A percentile compares a stretch with the other conserved stretches of the same genome.
These are phyloP conservation scores for Phyllopteryx taeniolatus DNA, from an alignment of 2,113 vertebrate species.

Conservation along the genomic window DNA sequence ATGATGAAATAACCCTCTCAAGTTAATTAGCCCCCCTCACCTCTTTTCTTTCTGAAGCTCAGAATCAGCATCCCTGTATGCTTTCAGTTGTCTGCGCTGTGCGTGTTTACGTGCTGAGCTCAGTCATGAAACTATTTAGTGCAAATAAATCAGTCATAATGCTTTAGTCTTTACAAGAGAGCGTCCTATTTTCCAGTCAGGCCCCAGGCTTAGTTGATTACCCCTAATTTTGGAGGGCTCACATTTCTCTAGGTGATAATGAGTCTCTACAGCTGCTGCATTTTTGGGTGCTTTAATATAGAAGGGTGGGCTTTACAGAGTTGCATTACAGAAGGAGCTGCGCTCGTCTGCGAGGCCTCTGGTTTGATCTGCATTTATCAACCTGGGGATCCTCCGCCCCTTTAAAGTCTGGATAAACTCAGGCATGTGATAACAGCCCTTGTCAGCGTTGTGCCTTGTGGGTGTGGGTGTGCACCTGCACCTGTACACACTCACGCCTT, in stretches of 20 bases:
- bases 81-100: not conserved
- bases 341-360: conserved; percentile 30
- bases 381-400: conserved; percentile 14
- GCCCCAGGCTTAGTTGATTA: conserved; percentile 47
- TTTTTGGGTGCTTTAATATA: not conserved
- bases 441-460: conserved; percentile 22
- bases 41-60: not conserved
- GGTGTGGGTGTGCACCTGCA: conserved; percentile 1
- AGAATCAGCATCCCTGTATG: not conserved
- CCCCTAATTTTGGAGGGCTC: conserved; percentile 50
- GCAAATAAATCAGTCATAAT: conserved; percentile 43
- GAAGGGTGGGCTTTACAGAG: conserved; percentile 19
- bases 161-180: conserved; percentile 50
- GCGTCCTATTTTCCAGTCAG: conserved; percentile 29
- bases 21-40: not conserved
- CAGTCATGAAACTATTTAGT: conserved; percentile 26
- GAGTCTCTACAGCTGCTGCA: conserved; percentile 5
- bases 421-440: conserved; percentile 48
- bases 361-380: conserved; percentile 34
- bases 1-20: not conserved
- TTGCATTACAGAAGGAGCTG: conserved; percentile 7
- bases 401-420: conserved; percentile 37
- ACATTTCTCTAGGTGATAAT: conserved; percentile 53
- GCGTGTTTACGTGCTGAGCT: not conserved
- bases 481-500: not conserved